Percentiles rank a stretch among this genome's conserved stretches.
Conservation (phyloP, 2,797 vertebrate species). For the Platalea minor region DNA sequence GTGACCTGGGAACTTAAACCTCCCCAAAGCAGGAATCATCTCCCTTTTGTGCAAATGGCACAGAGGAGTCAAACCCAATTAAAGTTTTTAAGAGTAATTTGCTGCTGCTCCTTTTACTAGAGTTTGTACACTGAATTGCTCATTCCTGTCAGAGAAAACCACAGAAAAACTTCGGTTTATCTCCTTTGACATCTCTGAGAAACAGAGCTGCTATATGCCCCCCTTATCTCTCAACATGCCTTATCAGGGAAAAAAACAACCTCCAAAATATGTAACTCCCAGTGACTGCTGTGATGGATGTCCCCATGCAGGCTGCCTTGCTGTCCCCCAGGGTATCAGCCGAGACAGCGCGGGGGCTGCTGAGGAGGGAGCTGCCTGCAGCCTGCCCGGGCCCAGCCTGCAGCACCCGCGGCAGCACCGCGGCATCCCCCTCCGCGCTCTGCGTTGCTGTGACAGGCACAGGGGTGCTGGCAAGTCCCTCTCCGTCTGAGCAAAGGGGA, state of each 20-base stretch:
- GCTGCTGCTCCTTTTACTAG: not conserved
- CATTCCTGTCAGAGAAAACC: not conserved
- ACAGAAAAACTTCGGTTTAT: not conserved
- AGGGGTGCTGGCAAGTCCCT: not conserved
- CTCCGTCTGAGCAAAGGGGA: not conserved
- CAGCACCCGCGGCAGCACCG: no score
- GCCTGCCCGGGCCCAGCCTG: not conserved
- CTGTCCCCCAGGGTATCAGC: not conserved
- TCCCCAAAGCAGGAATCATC: not conserved
- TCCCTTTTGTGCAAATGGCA: not conserved
- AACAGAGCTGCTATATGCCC: not conserved
- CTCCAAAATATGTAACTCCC: not conserved
- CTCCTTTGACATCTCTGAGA: not conserved
- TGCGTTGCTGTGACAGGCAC: not conserved
- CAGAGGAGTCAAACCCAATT: not conserved
- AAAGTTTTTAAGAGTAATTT: not conserved
- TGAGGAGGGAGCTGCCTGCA: not conserved
- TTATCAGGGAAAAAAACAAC: not conserved
- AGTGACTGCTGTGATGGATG: not conserved
- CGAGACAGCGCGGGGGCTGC: fast-evolving
- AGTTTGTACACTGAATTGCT: not conserved
- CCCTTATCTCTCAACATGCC: not conserved
- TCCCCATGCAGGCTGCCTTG: not conserved
- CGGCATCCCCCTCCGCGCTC: not conserved
- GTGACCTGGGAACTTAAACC: not conserved